Evolutionary conservation across 1,140 invertebrate genomes (phyloP), one percentile per base, ranked within the genome.

Genomic region (Doryteuthis pealeii): DNA sequence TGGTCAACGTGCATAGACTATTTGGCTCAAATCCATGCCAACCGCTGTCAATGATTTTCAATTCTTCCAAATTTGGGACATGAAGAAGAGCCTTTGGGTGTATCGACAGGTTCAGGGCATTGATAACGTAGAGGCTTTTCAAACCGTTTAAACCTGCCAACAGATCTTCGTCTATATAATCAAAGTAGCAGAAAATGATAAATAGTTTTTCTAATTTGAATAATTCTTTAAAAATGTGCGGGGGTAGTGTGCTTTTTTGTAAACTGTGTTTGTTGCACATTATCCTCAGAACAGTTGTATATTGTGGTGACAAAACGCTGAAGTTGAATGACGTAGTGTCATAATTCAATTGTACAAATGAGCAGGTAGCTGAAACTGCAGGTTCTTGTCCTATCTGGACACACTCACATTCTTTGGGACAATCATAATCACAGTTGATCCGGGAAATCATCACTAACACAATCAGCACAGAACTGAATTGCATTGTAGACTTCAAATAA

Each of bases 81-180:
- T 62, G 18, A 28, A n/a, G 26, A 2, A 62, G 18, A 62, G 26
- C 10, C 54, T n/a, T 62, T 62, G 22, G 80, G 18, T 15, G 70
- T 67, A 14, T 75, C 49, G 0, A 76, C 75, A 54, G 79, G n/a
- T n/a, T n/a, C n/a, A 5, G 54, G 26, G 22, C 26, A n/a, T 62
- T 62, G 26, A n/a, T 14, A 62, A 62, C 18, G 54, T 8, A n/a
- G n/a, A n/a, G n/a, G 54, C 10, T 62, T 62, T 5, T 62, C 18
- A n/a, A n/a, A n/a, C n/a, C n/a, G n/a, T n/a, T n/a, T 6, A 62
- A 62, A 6, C 54, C 54, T 6, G 18, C 54, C 10, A 62, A 62
- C 18, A 62, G 5, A 22, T 62, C 18, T 62, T 62, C 54, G 6
- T 22, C 1, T 62, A 62, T 22, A 62, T 62, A n/a, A 22, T 62